A percentile compares a stretch with the other conserved stretches of the same genome.
These are phyloP conservation scores for Sminthopsis crassicaudata DNA, from an alignment of 2,113 vertebrate species.

Conservation along the genomic window DNA sequence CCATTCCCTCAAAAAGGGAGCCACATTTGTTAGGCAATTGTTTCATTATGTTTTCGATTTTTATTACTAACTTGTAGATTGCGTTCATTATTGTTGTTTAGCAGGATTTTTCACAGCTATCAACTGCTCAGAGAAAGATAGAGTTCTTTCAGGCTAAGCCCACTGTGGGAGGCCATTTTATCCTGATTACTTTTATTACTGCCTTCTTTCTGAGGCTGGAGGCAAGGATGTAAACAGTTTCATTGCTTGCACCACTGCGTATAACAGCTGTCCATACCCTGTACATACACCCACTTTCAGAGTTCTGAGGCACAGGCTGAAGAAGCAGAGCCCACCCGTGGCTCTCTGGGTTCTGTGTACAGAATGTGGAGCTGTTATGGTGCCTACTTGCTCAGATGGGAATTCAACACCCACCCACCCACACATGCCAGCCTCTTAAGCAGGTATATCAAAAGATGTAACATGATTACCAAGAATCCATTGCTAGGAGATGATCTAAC, in stretches of 20 bases:
- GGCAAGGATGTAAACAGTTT: not conserved
- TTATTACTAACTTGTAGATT: not conserved
- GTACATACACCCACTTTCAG: not conserved
- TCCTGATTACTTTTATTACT: slow-evolving; percentile 4
- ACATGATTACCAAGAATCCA: slow-evolving; percentile 26
- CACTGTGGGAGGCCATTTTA: not conserved
- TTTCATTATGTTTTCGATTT: slow-evolving; percentile 1
- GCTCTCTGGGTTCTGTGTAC: not conserved
- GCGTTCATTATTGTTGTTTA: not conserved
- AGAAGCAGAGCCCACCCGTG: not conserved
- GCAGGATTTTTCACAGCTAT: not conserved
- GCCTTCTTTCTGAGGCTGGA: not conserved
- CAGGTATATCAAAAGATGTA: slow-evolving; percentile 11
- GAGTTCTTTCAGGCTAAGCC: not conserved
- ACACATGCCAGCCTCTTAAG: not conserved
- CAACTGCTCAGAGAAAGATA: slow-evolving; percentile 8
- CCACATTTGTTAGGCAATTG: not conserved
- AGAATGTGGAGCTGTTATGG: not conserved
- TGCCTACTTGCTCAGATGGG: not conserved
- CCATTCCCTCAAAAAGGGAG: not conserved
- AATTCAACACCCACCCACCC: not conserved
- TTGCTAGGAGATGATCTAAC: slow-evolving; percentile 33
- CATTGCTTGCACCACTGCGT: not conserved
- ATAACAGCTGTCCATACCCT: not conserved
- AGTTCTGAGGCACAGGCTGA: not conserved